A percentile compares a stretch with the other conserved stretches of the same genome.
These are phyloP conservation scores for Sphaerodactylus townsendi DNA, from an alignment of 2,113 vertebrate genomes.

Conservation along the genomic window DNA sequence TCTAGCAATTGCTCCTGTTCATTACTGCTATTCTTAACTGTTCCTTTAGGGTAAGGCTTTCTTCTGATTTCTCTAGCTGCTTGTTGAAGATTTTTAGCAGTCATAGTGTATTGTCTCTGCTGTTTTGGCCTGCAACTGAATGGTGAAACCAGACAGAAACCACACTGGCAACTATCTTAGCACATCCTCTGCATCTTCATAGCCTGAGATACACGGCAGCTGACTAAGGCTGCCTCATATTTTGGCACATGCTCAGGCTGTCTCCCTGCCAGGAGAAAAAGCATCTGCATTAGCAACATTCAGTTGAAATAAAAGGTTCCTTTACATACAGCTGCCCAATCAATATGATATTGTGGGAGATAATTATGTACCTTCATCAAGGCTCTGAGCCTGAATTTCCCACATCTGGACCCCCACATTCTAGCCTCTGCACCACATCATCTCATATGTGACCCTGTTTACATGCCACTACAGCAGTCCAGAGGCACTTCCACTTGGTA, in stretches of 20 bases:
- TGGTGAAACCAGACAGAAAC: background rate
- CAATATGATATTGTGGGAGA: background rate
- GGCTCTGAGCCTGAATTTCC: background rate
- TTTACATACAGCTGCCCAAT: background rate
- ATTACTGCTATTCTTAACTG: background rate
- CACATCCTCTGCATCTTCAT: too few species aligned
- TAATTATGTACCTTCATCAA: background rate
- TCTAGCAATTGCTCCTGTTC: background rate
- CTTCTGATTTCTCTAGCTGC: background rate
- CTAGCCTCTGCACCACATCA: too few species aligned
- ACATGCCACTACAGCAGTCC: background rate
- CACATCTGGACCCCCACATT: background rate
- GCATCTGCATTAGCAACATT: background rate
- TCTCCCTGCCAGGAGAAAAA: background rate
- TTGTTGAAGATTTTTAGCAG: background rate
- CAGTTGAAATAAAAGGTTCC: background rate
- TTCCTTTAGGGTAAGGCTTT: background rate
- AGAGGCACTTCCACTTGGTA: background rate
- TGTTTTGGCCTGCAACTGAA: background rate
- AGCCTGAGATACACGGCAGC: background rate
- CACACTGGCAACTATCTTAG: background rate
- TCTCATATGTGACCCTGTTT: background rate
- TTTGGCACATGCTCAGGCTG: background rate
- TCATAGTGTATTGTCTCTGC: background rate
- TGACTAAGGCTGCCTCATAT: background rate